Evolutionary conservation across 1,140 invertebrate species (phyloP), one percentile per base, ranked within the genome.

Genomic region (Copidosoma floridanum): DNA sequence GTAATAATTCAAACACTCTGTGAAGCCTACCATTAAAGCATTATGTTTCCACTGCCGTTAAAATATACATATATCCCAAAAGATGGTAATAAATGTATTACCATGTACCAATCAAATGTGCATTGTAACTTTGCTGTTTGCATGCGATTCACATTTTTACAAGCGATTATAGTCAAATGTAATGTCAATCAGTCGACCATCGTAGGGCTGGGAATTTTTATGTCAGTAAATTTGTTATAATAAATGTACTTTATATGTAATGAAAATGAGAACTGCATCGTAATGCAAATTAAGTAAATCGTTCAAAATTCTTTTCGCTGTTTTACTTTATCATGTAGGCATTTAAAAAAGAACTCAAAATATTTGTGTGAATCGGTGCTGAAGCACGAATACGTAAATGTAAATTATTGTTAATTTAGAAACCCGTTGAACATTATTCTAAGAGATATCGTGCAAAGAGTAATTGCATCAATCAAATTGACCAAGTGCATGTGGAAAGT

Each of bases 21-120:
- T 60, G 35, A 54, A 60, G 51, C 23, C 29, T 54, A 60, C 43
- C 40, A 38, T 53, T 53, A 18, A 53, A 60, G 27, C 57, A 60
- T 60, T 60, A 60, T 60, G 53, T 60, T 60, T 60, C 26, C 50
- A 60, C 51, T 60, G 58, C 58, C 58, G 58, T 43, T 23, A 43
- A 41, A 43, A 54, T 54, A n/a, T n/a, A n/a, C n/a, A n/a, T n/a
- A n/a, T n/a, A 60, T 47, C 43, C 58, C 54, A 20, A 3, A 26
- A 60, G 18, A 47, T 54, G 29, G 35, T 35, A 48, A 60, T 16
- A 26, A 53, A 53, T 18, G 8, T 44, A 60, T 54, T 54, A 51
- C 12, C 40, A 40, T 54, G 43, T 60, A 60, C 43, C 51, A 54
- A 60, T 60, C 24, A 54, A 60, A 54, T 37, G 35, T 47, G 51